phyloP scores from a whole-genome alignment of 2,797 vertebrate genomes.

The Chloroceryle amazona region DNA sequence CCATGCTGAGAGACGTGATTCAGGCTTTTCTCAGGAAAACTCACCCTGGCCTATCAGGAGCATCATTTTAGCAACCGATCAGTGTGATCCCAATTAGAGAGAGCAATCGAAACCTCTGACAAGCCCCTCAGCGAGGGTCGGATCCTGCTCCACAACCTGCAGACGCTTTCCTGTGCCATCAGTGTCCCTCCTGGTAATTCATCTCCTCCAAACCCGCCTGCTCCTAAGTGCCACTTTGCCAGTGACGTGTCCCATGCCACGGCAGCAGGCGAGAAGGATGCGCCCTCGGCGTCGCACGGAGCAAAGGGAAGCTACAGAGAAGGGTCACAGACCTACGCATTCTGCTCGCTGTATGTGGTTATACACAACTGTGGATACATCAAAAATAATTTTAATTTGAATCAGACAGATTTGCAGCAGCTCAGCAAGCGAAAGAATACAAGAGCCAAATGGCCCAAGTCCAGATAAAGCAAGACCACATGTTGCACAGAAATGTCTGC shows the following conservation, averaged over 20 bases:
- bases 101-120: background rate
- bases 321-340: background rate
- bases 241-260: fast-evolving
- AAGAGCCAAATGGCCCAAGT: background rate
- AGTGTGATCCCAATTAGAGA: conserved; percentile 38
- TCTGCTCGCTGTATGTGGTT: background rate
- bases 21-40: background rate
- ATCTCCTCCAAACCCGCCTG: background rate
- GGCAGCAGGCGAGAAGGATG: fast-evolving
- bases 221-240: fast-evolving
- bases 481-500: background rate
- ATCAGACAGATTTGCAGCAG: background rate
- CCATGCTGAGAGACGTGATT: conserved; percentile 42
- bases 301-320: background rate
- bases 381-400: conserved; percentile 18
- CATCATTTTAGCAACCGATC: background rate
- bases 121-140: background rate
- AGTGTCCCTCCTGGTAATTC: background rate
- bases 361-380: background rate
- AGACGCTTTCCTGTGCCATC: background rate
- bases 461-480: background rate
- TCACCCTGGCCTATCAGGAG: background rate
- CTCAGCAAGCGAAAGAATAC: background rate
- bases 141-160: background rate
- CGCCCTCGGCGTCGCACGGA: fast-evolving